phyloP scores from a whole-genome alignment of 2,797 vertebrate genomes.

The Dipus sagitta region DNA sequence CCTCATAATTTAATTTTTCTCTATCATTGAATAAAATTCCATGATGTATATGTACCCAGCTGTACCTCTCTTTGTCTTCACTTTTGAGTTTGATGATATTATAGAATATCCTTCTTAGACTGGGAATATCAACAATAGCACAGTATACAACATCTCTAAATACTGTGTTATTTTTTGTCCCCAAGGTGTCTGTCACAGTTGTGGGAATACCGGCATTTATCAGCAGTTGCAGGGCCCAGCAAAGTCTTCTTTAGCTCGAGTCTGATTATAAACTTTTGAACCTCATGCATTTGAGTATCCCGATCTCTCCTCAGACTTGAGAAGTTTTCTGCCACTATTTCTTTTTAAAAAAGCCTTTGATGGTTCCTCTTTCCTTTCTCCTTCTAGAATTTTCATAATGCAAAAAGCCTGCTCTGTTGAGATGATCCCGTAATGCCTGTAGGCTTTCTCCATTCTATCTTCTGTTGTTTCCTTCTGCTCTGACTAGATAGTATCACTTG shows the following conservation, averaged over 20 bases:
- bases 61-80: too few species aligned
- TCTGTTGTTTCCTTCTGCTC: background rate
- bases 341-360: background rate
- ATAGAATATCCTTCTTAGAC: background rate
- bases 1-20: too few species aligned
- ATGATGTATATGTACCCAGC: too few species aligned
- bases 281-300: background rate
- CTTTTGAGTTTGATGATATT: too few species aligned
- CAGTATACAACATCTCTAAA: background rate
- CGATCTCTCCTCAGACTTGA: background rate
- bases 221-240: background rate
- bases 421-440: background rate
- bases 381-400: background rate
- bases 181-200: background rate
- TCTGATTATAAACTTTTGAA: background rate
- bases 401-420: background rate
- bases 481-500: background rate
- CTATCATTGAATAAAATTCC: too few species aligned
- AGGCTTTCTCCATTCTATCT: background rate
- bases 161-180: background rate
- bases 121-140: background rate
- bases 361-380: background rate
- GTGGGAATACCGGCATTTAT: background rate
- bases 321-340: background rate
- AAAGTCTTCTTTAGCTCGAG: too few species aligned